Evolutionary conservation across 2,797 vertebrate genomes (phyloP).

Genomic region (Molossus molossus): DNA sequence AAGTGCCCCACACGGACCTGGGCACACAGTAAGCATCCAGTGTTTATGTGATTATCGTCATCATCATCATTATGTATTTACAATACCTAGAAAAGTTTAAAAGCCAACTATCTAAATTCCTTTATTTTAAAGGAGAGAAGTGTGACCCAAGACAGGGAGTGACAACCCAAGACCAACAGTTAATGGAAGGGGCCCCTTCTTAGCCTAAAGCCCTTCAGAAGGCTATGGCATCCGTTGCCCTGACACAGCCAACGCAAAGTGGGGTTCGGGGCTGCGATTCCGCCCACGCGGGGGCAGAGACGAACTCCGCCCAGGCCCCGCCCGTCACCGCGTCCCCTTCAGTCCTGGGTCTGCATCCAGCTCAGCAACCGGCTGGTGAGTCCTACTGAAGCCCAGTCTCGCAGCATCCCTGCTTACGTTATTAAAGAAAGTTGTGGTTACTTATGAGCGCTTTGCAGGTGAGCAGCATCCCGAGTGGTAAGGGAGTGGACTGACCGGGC

Average conservation of each 20-base stretch:
- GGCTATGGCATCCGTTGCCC: not conserved
- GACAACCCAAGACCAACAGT: not conserved
- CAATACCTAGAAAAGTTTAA: not conserved
- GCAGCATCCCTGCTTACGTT: accelerated
- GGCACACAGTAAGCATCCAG: accelerated
- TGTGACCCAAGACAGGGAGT: not conserved
- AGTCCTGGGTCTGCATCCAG: not conserved
- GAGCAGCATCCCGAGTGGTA: not conserved
- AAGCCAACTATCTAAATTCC: not conserved
- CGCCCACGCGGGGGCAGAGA: not conserved
- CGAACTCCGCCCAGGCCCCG: no score
- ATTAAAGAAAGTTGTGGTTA: not conserved
- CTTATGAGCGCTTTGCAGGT: not conserved
- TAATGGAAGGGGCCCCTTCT: not conserved
- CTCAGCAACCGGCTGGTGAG: not conserved
- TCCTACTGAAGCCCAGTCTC: not conserved
- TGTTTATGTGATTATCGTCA: not conserved
- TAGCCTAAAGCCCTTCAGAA: not conserved
- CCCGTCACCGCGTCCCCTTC: not conserved
- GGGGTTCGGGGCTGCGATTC: not conserved
- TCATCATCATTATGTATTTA: not conserved
- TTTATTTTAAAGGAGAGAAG: not conserved
- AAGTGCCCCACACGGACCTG: not conserved
- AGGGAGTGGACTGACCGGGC: not conserved
- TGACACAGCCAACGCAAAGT: not conserved